Base-by-base conservation (phyloP, 92 coral and sea anemone species). In the Palythoa caribaeorum region DNA sequence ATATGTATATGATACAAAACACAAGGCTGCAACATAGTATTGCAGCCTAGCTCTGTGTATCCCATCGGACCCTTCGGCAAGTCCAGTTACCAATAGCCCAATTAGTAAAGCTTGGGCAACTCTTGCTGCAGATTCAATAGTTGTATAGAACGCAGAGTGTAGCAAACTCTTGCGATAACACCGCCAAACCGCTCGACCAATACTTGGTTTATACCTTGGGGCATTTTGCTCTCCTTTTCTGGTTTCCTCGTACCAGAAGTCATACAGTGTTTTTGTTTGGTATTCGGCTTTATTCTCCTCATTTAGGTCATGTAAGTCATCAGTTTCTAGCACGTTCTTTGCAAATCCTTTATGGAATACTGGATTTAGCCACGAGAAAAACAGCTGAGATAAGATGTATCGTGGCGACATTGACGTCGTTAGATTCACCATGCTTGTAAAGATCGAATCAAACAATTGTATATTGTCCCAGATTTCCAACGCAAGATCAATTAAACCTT, bases 281-380 rank as follows among this genome's bases (percentile, higher is more conserved):
- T 81, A 28, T 38, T 81, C 86, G 7, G 86, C 86, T 63, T 81
- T 81, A 63, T 81, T 81, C 51, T 66, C 86, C 21, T 65, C 73
- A 44, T 81, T 57, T n/a, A 81, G 76, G 3, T 81, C 63, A 44
- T 50, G 74, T 14, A 81, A 68, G 39, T 81, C 76, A 21, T 47
- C 28, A 5, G 54, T 10, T 44, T 81, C 86, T 6, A 81, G 39
- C 1, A 48, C 21, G 74, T 68, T 81, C 20, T 47, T 48, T 1
- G 86, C 38, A 68, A 65, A 81, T 66, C 86, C 86, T 81, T 81
- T 81, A 15, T 16, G 86, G 38, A 81, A 81, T 65, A 81, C 36
- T 39, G 86, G 76, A 81, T 81, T 66, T 40, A 81, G 76, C 86
- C 86, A 81, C 12, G 86, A 66, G 16, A 81, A 81, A 17, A 81